phyloP scores from a whole-genome alignment of 2,113 vertebrate genomes.

The Echinops telfairi region DNA sequence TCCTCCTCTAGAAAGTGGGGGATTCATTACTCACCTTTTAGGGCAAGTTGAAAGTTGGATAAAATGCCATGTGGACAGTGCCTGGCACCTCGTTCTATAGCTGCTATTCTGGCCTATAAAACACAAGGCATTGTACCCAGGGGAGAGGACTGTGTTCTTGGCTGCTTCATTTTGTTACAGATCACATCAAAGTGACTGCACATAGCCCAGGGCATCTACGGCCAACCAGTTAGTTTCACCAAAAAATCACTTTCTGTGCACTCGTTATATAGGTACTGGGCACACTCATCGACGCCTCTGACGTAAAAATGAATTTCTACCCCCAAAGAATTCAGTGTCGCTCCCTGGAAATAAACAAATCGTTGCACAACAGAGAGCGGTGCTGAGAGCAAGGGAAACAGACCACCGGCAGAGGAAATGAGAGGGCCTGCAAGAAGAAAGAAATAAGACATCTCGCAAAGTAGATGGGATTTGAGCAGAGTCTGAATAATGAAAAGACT shows the following conservation, averaged over 20 bases:
- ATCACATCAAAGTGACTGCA: not conserved
- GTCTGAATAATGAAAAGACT: conserved; percentile 46
- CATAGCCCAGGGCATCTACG: conserved; percentile 13
- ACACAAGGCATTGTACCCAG: conserved; percentile 8
- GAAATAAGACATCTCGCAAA: not conserved
- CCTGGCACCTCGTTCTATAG: not conserved
- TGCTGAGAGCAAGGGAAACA: conserved; percentile 11
- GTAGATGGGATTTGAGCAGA: not conserved
- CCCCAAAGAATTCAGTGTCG: conserved; percentile 22
- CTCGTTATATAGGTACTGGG: not conserved
- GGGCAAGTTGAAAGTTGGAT: not conserved
- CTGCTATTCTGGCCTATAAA: not conserved
- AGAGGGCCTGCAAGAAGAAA: not conserved
- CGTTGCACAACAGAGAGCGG: not conserved
- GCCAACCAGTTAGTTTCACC: conserved; percentile 32
- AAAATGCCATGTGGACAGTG: not conserved
- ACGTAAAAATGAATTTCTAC: conserved; percentile 20
- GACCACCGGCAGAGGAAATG: not conserved
- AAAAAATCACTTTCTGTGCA: conserved; percentile 25
- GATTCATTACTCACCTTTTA: conserved; percentile 22
- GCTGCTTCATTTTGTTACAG: conserved; percentile 33
- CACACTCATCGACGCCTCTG: not conserved
- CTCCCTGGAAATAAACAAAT: conserved; percentile 7
- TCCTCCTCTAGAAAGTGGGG: not conserved
- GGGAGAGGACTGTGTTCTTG: not conserved